These are phyloP conservation scores for Enteromius treurensis DNA, from an alignment of 2,797 vertebrate genomes.

Conservation along the genomic window DNA sequence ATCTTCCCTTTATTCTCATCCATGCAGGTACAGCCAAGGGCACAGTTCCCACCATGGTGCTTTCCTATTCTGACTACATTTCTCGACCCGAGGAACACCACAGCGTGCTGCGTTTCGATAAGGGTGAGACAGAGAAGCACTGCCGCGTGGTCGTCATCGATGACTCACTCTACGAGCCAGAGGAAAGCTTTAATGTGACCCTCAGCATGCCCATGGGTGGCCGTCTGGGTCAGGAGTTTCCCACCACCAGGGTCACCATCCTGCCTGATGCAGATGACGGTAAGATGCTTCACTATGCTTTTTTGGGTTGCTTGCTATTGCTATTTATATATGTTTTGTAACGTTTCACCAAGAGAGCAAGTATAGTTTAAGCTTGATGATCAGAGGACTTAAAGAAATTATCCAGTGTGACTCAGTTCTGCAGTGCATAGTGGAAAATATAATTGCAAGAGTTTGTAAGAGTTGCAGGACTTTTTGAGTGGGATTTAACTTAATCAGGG, in stretches of 20 bases:
- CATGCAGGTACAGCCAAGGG: constrained; percentile 84
- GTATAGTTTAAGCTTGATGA: neutral
- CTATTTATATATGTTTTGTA: neutral
- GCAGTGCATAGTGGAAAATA: neutral
- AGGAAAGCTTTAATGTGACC: constrained; percentile 89
- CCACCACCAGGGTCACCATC: constrained; percentile 82
- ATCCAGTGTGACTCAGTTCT: constrained; percentile 3
- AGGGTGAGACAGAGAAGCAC: constrained; percentile 83
- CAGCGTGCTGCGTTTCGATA: constrained; percentile 90
- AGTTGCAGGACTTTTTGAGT: neutral
- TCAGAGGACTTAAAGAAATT: neutral
- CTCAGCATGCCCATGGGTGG: constrained; percentile 94
- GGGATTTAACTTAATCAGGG: neutral
- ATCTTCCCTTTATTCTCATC: constrained; percentile 53
- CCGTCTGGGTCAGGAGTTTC: constrained; percentile 82
- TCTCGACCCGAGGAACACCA: constrained; percentile 90
- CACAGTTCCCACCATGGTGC: constrained; percentile 87
- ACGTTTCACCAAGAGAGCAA: neutral
- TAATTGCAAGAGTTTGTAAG: neutral
- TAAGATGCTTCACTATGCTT: constrained; percentile 69
- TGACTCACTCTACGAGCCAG: constrained; percentile 90
- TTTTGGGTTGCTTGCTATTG: neutral
- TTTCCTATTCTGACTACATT: constrained; percentile 97
- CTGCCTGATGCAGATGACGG: constrained; percentile 89
- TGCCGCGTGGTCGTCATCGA: constrained; percentile 91